Conservation (phyloP, 2,888 invertebrate genomes). For the Machimus rusticus region DNA sequence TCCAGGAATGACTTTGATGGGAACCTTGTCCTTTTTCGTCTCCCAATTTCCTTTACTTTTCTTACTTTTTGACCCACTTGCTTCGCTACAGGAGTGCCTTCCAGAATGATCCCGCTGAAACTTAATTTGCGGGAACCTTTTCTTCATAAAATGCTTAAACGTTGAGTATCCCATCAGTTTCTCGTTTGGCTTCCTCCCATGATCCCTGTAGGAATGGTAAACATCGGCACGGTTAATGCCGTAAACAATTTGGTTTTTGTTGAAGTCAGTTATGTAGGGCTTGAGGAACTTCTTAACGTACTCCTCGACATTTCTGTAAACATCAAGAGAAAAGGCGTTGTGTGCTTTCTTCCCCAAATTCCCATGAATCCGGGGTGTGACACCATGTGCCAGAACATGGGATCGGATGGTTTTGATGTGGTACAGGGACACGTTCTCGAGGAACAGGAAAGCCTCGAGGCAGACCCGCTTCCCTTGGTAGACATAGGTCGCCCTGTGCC, state of each 20-base stretch:
- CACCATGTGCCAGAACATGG: conserved; percentile 81
- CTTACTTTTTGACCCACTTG: conserved; percentile 5
- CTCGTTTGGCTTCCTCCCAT: conserved; percentile 72
- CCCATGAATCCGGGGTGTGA: conserved; percentile 79
- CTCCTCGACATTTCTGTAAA: conserved; percentile 79
- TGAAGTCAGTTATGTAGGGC: conserved; percentile 65
- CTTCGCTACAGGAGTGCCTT: conserved; percentile 20
- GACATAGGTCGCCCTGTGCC: conserved; percentile 77
- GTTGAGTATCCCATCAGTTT: conserved; percentile 83
- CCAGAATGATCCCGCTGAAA: conserved; percentile 62
- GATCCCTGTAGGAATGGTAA: conserved; percentile 77
- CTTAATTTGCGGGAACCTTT: conserved; percentile 80
- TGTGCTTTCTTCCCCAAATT: conserved; percentile 83
- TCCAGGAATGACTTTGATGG: background rate
- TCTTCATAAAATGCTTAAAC: conserved; percentile 81
- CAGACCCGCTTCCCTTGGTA: conserved; percentile 81
- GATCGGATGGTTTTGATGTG: conserved; percentile 79
- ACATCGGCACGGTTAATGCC: conserved; percentile 72
- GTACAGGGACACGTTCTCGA: conserved; percentile 82
- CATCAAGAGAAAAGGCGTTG: conserved; percentile 80
- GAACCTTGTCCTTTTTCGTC: background rate
- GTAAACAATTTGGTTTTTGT: conserved; percentile 66
- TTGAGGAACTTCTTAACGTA: conserved; percentile 78
- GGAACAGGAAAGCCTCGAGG: conserved; percentile 78
- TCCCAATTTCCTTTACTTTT: background rate